Base-by-base conservation (phyloP, 2,797 vertebrate genomes). In the Allobates femoralis region DNA sequence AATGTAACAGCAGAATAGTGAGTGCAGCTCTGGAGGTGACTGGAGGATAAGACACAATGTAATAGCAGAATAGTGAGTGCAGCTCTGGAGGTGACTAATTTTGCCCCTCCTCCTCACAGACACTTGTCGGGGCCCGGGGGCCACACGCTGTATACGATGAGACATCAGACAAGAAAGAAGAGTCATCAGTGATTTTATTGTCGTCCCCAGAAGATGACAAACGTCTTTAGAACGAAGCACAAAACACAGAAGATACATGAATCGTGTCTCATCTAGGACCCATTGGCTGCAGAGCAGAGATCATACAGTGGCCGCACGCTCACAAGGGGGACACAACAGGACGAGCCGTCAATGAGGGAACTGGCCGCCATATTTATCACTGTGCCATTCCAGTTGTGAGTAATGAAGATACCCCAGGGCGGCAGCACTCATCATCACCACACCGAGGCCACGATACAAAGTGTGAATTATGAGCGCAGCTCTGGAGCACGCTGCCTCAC, bases 141-240 rank as follows among this genome's bases (percentile, higher is more conserved):
- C n/a, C n/a, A n/a, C n/a, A n/a, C n/a, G n/a, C n/a, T n/a, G n/a
- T n/a, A n/a, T n/a, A n/a, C n/a, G n/a, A n/a, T n/a, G n/a, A n/a
- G n/a, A n/a, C n/a, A 46, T 46, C 41, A 46, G 41, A 46, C 41
- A 46, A 46, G 41, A 46, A 46, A 46, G 7, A 46, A 46, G 41
- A 7, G 7, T 46, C 5, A 46, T 77, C 83, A 87, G 79, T 79
- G 53, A 79, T 79, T 87, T 83, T 86, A 87, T 60, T 87, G 81
- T 87, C 53, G 69, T 82, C 64, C 71, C 55, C 64, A 78, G 23
- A 67, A 77, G 75, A 53, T 84, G 78, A 85, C 64, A 85, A 73
- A 71, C 1, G 66, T 69, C 76, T 78, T 81, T 51, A 60, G 64
- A 55, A 78, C 34, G 12, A 86, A 83, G 64, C 81, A 79, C 73